Conservation (phyloP, 2,797 vertebrate species). For the Cryptoprocta ferox region DNA sequence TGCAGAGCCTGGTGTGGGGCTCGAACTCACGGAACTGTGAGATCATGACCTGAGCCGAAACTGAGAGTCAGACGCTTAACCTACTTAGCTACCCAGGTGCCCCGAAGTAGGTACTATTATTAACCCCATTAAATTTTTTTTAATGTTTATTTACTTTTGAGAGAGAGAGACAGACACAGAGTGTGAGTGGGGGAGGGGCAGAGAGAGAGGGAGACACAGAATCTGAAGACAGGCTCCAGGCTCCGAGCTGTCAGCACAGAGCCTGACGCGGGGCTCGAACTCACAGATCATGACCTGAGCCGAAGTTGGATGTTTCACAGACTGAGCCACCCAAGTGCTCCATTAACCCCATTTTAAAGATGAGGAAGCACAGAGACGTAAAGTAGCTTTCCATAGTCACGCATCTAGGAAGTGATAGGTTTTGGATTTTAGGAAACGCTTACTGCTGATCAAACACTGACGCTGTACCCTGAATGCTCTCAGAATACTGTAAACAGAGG, state of each 20-base stretch:
- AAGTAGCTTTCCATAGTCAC: background rate
- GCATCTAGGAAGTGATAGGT: background rate
- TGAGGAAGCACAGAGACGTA: background rate
- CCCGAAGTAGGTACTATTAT: too few species aligned
- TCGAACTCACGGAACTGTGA: too few species aligned
- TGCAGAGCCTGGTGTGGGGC: too few species aligned
- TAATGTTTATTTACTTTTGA: too few species aligned
- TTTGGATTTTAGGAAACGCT: background rate
- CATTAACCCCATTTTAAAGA: background rate
- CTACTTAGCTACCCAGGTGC: too few species aligned
- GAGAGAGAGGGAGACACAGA: background rate
- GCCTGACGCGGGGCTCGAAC: background rate
- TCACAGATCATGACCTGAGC: background rate
- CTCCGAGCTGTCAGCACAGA: background rate
- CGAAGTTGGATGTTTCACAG: background rate
- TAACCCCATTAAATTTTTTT: too few species aligned
- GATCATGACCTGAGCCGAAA: too few species aligned
- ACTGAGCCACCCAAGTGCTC: background rate
- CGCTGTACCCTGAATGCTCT: background rate
- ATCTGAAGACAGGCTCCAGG: background rate
- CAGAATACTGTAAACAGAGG: fast-evolving
- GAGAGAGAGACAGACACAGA: too few species aligned
- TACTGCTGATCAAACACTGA: background rate
- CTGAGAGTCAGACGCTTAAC: too few species aligned
- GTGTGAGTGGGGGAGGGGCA: background rate